Evolutionary conservation across 2,113 vertebrate species (phyloP).

Genomic region (Cavia aperea): DNA sequence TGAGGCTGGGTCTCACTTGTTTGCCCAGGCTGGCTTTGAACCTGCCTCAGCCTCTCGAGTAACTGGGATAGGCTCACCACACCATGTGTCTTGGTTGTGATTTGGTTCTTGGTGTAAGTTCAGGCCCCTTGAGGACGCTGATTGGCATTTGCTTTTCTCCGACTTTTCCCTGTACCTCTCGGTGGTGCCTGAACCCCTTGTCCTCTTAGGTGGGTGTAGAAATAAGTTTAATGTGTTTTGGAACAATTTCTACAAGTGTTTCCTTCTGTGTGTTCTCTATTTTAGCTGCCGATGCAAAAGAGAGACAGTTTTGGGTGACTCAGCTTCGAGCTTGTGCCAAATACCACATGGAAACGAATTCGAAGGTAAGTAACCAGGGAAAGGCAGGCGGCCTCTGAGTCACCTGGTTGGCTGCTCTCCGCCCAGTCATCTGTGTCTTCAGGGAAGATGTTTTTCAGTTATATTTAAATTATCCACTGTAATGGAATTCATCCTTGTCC

Average conservation of each 20-base stretch:
- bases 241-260: not conserved
- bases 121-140: not conserved
- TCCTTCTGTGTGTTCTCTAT: slow-evolving; percentile 72
- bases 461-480: not conserved
- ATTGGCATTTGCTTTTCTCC: not conserved
- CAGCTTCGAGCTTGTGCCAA: slow-evolving; percentile 93
- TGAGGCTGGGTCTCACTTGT: not conserved
- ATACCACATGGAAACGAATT: slow-evolving; percentile 88
- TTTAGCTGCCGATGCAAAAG: slow-evolving; percentile 89
- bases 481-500: not conserved
- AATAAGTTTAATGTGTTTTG: not conserved
- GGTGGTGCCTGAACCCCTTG: not conserved
- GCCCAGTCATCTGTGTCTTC: not conserved
- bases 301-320: slow-evolving; percentile 94
- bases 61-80: not conserved
- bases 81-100: not conserved
- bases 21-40: not conserved
- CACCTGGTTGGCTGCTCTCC: not conserved
- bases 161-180: not conserved
- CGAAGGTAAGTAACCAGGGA: slow-evolving; percentile 82
- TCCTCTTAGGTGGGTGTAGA: not conserved
- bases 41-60: not conserved
- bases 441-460: not conserved
- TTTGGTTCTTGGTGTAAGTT: not conserved
- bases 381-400: not conserved